Evolutionary conservation across 2,113 vertebrate species (phyloP).

Genomic region (Oryctolagus cuniculus): DNA sequence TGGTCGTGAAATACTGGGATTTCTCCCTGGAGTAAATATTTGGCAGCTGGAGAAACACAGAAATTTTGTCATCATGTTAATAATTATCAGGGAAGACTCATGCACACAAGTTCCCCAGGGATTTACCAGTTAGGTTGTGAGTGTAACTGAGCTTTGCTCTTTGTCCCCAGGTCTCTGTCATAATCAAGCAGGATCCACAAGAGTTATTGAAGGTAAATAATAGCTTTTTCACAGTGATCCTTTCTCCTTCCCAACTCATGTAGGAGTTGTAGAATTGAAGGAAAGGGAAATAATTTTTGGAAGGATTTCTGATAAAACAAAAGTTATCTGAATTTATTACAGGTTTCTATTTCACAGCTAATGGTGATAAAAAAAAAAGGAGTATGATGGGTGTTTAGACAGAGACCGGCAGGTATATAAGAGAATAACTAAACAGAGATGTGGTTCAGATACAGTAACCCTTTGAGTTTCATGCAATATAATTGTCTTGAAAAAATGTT

Average conservation of each 20-base stretch:
- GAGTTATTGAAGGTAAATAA: neutral
- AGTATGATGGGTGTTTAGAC: too few relatives aligned
- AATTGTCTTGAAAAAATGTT: slow-evolving; percentile 8
- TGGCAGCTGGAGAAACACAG: neutral
- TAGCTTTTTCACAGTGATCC: neutral
- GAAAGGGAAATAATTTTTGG: neutral
- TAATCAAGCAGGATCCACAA: neutral
- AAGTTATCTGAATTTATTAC: neutral
- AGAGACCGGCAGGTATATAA: neutral
- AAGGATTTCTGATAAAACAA: neutral
- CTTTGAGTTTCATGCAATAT: neutral
- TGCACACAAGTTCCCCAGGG: neutral
- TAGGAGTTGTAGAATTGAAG: neutral
- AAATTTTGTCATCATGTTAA: neutral
- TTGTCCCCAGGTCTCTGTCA: neutral
- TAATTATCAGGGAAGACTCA: neutral
- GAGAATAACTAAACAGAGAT: neutral
- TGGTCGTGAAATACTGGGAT: neutral
- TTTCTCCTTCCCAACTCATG: neutral
- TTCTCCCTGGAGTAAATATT: neutral
- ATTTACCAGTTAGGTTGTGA: slow-evolving; percentile 44
- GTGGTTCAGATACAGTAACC: neutral
- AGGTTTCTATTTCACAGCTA: neutral
- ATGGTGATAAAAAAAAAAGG: neutral
- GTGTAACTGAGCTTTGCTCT: slow-evolving; percentile 7